These are phyloP conservation scores for Ficedula albicollis DNA, from an alignment of 2,797 vertebrate genomes.

Conservation along the genomic window DNA sequence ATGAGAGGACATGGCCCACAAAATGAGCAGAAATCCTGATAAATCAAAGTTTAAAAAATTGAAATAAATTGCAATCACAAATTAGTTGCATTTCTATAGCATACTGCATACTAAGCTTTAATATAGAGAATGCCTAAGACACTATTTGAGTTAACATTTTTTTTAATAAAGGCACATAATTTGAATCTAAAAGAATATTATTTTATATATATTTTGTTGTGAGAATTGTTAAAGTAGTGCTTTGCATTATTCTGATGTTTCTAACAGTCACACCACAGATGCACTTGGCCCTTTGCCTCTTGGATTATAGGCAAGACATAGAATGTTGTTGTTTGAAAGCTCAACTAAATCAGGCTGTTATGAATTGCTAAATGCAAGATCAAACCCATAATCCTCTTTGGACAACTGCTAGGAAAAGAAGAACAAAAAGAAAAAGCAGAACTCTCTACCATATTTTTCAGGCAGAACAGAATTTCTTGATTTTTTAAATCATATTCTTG, in stretches of 20 bases:
- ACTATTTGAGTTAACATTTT: not conserved
- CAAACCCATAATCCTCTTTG: constrained; percentile 66
- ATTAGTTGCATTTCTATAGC: not conserved
- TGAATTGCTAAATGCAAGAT: constrained; percentile 60
- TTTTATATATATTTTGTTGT: not conserved
- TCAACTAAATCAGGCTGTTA: constrained; percentile 61
- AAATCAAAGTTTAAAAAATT: not conserved
- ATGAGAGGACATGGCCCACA: not conserved
- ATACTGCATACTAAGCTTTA: not conserved
- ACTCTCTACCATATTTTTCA: not conserved
- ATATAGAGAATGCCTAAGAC: not conserved
- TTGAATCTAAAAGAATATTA: not conserved
- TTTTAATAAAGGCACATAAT: not conserved
- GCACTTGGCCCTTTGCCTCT: constrained; percentile 48
- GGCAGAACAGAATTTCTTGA: not conserved
- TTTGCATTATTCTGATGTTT: not conserved
- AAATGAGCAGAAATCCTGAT: not conserved
- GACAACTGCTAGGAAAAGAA: constrained; percentile 40
- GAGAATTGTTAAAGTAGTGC: not conserved
- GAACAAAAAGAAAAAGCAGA: not conserved
- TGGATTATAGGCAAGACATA: constrained; percentile 54
- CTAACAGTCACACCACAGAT: constrained; percentile 27
- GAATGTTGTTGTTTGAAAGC: constrained; percentile 59
- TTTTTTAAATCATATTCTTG: not conserved
- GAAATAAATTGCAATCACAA: not conserved